Evolutionary conservation across 2,888 invertebrate genomes (phyloP).

Genomic region (Punctoribates punctum): DNA sequence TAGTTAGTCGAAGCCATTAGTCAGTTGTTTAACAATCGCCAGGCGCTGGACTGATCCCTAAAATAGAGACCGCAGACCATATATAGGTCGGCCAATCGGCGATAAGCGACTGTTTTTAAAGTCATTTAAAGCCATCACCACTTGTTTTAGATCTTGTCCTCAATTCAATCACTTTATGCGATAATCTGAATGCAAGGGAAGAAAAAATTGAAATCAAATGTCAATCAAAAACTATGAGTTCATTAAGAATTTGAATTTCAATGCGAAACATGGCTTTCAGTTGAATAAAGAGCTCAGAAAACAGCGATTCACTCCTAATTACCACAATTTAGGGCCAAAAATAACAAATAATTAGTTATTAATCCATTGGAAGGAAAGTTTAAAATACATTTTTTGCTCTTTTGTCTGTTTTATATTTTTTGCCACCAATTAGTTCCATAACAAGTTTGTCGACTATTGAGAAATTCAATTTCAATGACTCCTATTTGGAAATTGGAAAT

Average conservation of each 20-base stretch:
- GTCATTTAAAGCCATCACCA: background rate
- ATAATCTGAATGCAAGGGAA: background rate
- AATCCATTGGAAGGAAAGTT: background rate
- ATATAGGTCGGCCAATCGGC: conserved; percentile 22
- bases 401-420: background rate
- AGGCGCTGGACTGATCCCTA: background rate
- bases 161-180: background rate
- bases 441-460: background rate
- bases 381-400: background rate
- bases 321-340: background rate
- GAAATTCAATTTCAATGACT: conserved; percentile 2
- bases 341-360: background rate
- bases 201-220: background rate
- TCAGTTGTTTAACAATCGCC: background rate
- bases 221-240: background rate
- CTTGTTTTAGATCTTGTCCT: conserved; percentile 24
- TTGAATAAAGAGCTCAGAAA: no score
- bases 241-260: background rate
- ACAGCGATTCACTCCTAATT: background rate
- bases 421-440: background rate
- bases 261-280: no score
- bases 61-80: background rate
- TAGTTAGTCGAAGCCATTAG: background rate
- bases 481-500: background rate
- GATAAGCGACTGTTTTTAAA: background rate